A percentile compares a stretch with the other conserved stretches of the same genome.
These are phyloP conservation scores for Vulpes vulpes DNA, from an alignment of 2,113 vertebrate genomes.

Conservation along the genomic window DNA sequence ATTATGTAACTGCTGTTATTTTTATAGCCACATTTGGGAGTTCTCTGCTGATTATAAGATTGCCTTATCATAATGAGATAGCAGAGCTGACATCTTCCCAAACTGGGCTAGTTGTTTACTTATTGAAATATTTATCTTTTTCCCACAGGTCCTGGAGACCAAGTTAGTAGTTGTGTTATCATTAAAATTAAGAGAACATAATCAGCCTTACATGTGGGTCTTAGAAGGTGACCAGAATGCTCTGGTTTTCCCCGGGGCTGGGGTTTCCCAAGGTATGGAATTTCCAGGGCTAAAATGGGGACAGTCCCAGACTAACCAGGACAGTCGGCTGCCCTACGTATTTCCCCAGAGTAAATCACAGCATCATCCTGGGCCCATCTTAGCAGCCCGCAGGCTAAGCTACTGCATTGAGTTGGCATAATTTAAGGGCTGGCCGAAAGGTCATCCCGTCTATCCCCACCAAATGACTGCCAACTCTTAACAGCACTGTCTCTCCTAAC, in stretches of 20 bases:
- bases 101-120: conserved; percentile 52
- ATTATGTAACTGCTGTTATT: conserved; percentile 66
- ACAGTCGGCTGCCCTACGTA: neutral
- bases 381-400: neutral
- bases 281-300: neutral
- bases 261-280: neutral
- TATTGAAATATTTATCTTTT: conserved; percentile 51
- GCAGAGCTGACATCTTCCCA: conserved; percentile 40
- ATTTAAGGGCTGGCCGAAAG: neutral
- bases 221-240: neutral
- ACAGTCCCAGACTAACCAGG: neutral
- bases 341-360: neutral
- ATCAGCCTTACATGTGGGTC: neutral
- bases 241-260: neutral
- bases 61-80: conserved; percentile 65
- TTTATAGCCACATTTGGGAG: conserved; percentile 30
- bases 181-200: conserved; percentile 20
- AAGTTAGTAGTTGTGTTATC: neutral
- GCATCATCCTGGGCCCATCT: neutral
- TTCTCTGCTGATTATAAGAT: conserved; percentile 57
- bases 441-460: neutral
- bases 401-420: neutral
- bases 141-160: neutral
- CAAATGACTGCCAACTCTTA: neutral
- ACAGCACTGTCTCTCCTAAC: neutral